A percentile compares a stretch with the other conserved stretches of the same genome.
Conservation (phyloP, 2,888 invertebrate genomes). For the Taphrorychus bicolor region DNA sequence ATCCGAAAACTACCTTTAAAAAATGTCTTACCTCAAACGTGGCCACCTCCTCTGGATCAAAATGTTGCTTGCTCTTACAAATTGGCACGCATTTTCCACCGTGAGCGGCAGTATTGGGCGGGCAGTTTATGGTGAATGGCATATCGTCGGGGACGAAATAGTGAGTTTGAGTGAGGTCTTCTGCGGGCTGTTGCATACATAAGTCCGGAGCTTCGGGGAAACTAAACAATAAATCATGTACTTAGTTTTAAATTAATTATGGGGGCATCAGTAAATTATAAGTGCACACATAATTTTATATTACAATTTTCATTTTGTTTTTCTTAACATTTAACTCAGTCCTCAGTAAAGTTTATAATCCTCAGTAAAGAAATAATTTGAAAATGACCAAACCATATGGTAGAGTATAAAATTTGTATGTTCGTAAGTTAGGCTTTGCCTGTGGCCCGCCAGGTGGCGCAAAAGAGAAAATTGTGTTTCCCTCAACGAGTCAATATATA, state of each 20-base stretch:
- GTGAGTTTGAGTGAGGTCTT: conserved; percentile 29
- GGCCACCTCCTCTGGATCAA: conserved; percentile 49
- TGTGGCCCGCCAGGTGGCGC: no score
- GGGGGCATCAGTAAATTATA: background rate
- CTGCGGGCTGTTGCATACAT: conserved; percentile 72
- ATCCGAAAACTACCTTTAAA: background rate
- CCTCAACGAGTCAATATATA: no score
- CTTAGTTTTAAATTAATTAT: background rate
- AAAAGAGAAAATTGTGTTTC: no score
- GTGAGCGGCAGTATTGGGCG: conserved; percentile 46
- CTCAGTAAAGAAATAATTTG: no score
- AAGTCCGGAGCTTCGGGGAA: conserved; percentile 79
- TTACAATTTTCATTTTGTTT: no score
- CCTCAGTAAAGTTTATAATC: no score
- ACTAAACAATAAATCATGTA: conserved; percentile 53
- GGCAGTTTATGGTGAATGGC: conserved; percentile 46
- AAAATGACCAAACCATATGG: no score
- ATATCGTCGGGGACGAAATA: conserved; percentile 32
- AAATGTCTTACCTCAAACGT: conserved; percentile 49
- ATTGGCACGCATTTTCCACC: conserved; percentile 48
- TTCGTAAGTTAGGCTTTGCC: no score
- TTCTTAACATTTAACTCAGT: no score
- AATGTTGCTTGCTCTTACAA: conserved; percentile 42
- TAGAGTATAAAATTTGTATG: no score
- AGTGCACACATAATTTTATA: no score